Evolutionary conservation across 2,888 invertebrate genomes (phyloP), one percentile per base, ranked within the genome.

Genomic region (Allophyes oxyacanthae): DNA sequence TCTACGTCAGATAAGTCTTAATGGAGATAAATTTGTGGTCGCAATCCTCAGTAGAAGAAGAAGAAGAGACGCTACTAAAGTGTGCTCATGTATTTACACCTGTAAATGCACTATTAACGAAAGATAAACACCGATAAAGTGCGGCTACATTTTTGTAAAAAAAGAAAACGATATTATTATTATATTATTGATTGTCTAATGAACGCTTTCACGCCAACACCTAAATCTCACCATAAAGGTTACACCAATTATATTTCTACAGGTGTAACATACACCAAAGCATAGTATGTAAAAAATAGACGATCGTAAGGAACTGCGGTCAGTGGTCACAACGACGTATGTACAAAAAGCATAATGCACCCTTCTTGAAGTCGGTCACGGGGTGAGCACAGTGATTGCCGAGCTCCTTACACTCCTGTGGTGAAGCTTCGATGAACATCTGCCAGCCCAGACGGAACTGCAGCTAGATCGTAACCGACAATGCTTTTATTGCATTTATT

Each of bases 301-400:
- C 20, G 34, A 10, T 50, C 34, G 2, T 33, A 15, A 78, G 85
- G 84, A 86, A 82, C 72, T 82, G 75, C 83, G 86, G 82, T 84
- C 75, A 71, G 53, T 79, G 79, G 28, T 50, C 77, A 80, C 71
- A 64, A 64, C 66, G 68, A 64, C 64, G 68, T 38, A 11, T 52
- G 25, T 49, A 40, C 55, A 80, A 81, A 79, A 83, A 81, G 75
- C 84, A 86, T 86, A 86, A 72, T 58, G 80, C 83, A 85, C 87
- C 84, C 84, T 68, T 36, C 56, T 41, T 66, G 68, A 57, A 69
- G 58, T 68, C 53, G 60, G 84, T 86, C 83, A 87, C 79, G 86
- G 84, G 78, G 77, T 68, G 81, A 70, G 69, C 81, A 82, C 84
- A 80, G 77, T 84, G 86, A 87, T 87, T 86, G 72, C 64, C 30